A percentile compares a stretch with the other conserved stretches of the same genome.
Evolutionary conservation across 2,113 vertebrate species (phyloP).

Genomic region (Rhombomys opimus): DNA sequence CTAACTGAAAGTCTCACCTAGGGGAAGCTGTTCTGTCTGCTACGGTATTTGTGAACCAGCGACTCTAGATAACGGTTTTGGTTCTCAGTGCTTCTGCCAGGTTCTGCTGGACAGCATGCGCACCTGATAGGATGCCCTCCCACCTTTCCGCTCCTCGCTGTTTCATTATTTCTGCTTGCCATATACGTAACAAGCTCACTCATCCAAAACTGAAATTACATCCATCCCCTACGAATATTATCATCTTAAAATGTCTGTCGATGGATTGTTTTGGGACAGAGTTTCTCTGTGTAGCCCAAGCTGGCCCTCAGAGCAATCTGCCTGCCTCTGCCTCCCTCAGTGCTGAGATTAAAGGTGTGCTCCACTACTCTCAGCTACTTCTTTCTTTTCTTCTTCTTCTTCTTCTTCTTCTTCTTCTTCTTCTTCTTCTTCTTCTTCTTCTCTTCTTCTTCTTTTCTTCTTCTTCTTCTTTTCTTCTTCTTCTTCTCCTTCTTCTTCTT

Average conservation of each 20-base stretch:
- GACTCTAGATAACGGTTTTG: background rate
- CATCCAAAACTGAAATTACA: background rate
- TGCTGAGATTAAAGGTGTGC: background rate
- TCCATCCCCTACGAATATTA: background rate
- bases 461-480: too few relatives aligned
- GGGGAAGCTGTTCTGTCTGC: background rate
- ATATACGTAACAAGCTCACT: background rate
- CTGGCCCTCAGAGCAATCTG: background rate
- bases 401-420: too few relatives aligned
- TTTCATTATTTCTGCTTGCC: background rate
- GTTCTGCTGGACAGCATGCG: background rate
- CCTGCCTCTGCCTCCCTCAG: background rate
- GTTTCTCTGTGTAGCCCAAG: background rate
- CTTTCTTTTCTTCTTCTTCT: too few relatives aligned
- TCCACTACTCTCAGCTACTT: background rate
- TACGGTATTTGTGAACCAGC: background rate
- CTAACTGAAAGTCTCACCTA: background rate
- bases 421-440: too few relatives aligned
- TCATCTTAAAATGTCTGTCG: too few relatives aligned
- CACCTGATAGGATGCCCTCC: background rate
- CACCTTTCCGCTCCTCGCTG: background rate
- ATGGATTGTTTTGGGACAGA: background rate
- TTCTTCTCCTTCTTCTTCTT: too few relatives aligned
- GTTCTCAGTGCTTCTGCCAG: background rate
- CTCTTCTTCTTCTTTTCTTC: too few relatives aligned